Base-by-base conservation (phyloP, 2,888 invertebrate genomes). In the Lithosia quadra region DNA sequence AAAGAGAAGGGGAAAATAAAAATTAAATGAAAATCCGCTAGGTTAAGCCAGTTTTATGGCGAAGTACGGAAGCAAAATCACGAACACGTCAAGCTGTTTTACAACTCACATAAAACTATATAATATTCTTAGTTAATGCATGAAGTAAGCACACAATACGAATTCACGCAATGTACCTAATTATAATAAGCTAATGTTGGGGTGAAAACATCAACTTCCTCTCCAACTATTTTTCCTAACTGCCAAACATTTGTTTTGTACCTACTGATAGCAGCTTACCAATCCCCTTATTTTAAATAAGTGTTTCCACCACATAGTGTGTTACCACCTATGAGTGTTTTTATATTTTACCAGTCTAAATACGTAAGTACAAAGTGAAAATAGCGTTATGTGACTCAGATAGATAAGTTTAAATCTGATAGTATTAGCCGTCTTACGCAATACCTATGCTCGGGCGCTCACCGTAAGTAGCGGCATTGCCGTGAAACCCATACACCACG, bases 131-230 rank as follows among this genome's bases (percentile, higher is more conserved):
- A 84, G 73, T 72, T 76, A 79, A 79, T 81, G 77, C 79, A 77
- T 80, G 79, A 81, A 76, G 76, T 77, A 76, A 81, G 81, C 76
- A 74, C 70, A 84, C 77, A 78, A 80, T 80, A 82, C 72, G 74
- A 72, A 78, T 84, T 81, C 84, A 85, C 82, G 83, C 82, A 81
- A 86, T 74, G 75, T 79, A n/a, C n/a, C n/a, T n/a, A 84, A 84
- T 83, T 82, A 82, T 80, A 84, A 76, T 72, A 55, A 11, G 61
- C 71, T 10, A 68, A 65, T n/a, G 13, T 13, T 67, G 24, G 59
- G 81, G 79, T 66, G 8, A 28, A 69, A 59, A 33, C 60, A 33
- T 69, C 65, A 65, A 56, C 69, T 62, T 24, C 59, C 36, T 39
- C 8, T 55, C 55, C n/a, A 11, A 24, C 3, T 39, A 66, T 36